These are phyloP conservation scores for Trachymyrmex cornetzi DNA, from an alignment of 1,140 invertebrate genomes.

Conservation along the genomic window DNA sequence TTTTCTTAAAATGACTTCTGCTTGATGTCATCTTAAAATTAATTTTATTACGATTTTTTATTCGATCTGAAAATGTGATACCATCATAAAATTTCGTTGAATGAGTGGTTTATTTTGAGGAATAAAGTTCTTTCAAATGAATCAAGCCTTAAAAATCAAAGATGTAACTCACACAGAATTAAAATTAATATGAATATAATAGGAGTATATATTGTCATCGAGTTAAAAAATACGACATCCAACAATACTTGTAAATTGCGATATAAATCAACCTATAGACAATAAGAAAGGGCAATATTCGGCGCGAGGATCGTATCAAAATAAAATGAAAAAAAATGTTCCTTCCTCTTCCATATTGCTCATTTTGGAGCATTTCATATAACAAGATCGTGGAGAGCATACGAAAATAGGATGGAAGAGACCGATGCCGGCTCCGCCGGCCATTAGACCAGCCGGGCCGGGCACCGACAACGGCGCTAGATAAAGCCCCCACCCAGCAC, in stretches of 20 bases:
- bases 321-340: background rate
- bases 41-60: too few species aligned
- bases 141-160: background rate
- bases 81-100: background rate
- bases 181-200: background rate
- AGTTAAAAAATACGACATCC: background rate
- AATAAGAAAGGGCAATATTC: background rate
- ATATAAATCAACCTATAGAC: background rate
- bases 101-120: background rate
- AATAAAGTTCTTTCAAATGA: background rate
- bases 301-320: background rate
- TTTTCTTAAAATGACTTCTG: too few species aligned
- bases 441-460: constrained; percentile 63
- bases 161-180: background rate
- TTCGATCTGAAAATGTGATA: background rate
- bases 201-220: background rate
- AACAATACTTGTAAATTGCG: background rate
- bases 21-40: too few species aligned
- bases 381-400: constrained; percentile 1
- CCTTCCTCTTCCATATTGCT: background rate
- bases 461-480: constrained; percentile 52
- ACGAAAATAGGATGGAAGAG: constrained; percentile 55
- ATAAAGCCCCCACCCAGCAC: constrained; percentile 71
- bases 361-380: constrained; percentile 32
- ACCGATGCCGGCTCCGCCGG: constrained; percentile 47